Base-by-base conservation (phyloP, 2,888 invertebrate species). In the Crematogaster levior region DNA sequence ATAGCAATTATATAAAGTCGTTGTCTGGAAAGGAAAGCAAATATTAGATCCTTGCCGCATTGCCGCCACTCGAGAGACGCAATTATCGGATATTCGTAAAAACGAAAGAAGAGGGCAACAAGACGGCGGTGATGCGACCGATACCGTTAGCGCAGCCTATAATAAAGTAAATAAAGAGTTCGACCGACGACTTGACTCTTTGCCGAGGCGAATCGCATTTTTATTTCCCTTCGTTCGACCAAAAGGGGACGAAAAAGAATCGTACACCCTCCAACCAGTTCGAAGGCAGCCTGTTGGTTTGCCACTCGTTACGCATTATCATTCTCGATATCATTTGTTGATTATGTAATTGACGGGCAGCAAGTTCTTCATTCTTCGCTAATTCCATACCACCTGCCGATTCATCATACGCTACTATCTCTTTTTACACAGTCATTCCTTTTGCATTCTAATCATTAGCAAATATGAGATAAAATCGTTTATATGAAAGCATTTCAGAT, bases 131-230 rank as follows among this genome's bases (percentile, higher is more conserved):
- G 90, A 91, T 91, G 90, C 84, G 87, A 89, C 88, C 91, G 92
- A 93, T 93, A 93, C 94, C 94, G 94, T 94, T 94, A 93, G 85
- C 88, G 84, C 88, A 86, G 90, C 89, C 92, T 93, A 90, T 93
- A 93, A 94, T 94, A 94, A 94, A 93, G 92, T 94, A 94, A 94
- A 94, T 94, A 94, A 94, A 93, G 91, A 92, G 91, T 89, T 91
- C 89, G 91, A 86, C 83, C 89, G 87, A 88, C 88, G 84, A 89
- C 84, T 88, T 86, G 87, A 90, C 88, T 90, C 87, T 89, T 85
- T 87, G 88, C 87, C 85, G 86, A 83, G 86, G 83, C 84, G 80
- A 61, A 85, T 83, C 85, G 84, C 87, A 85, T 89, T 90, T 91
- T 89, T 90, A 90, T 92, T 89, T 91, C 86, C 87, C 89, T 90